These are phyloP conservation scores for Perccottus glenii DNA, from an alignment of 2,113 vertebrate genomes.

Conservation along the genomic window DNA sequence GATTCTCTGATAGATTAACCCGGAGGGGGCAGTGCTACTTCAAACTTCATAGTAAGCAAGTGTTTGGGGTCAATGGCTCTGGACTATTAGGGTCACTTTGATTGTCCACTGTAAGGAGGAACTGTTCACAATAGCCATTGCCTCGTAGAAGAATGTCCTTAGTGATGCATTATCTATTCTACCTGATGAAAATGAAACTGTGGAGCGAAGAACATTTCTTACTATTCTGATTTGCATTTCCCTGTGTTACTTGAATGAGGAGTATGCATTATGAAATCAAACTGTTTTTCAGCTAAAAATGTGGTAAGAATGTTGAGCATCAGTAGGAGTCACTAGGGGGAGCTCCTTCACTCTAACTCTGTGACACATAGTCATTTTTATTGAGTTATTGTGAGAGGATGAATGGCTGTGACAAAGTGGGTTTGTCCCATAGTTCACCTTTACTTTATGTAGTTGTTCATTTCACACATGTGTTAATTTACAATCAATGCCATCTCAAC, in stretches of 20 bases:
- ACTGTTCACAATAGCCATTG: conserved; percentile 4
- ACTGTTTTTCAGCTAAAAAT: background rate
- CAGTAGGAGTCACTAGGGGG: too few relatives aligned
- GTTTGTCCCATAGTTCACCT: too few relatives aligned
- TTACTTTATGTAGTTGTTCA: too few relatives aligned
- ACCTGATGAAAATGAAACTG: background rate
- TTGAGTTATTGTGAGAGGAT: too few relatives aligned
- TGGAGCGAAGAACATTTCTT: background rate
- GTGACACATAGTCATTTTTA: too few relatives aligned
- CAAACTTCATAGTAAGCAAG: too few relatives aligned
- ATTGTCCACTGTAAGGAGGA: background rate
- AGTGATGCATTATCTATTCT: background rate
- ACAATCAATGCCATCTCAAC: too few relatives aligned
- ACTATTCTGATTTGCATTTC: conserved; percentile 3
- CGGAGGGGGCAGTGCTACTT: background rate
- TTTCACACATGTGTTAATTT: too few relatives aligned
- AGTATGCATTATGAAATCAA: too few relatives aligned
- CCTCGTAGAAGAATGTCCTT: conserved; percentile 2
- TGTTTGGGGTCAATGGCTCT: background rate
- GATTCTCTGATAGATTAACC: background rate
- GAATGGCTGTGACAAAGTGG: too few relatives aligned
- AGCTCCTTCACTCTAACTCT: too few relatives aligned
- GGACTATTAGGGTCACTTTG: background rate
- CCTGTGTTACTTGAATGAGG: background rate
- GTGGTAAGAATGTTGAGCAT: too few relatives aligned